A percentile compares a stretch with the other conserved stretches of the same genome.
Conservation (phyloP, 64 coral and sea anemone species). For the Astreopora myriophthalma region DNA sequence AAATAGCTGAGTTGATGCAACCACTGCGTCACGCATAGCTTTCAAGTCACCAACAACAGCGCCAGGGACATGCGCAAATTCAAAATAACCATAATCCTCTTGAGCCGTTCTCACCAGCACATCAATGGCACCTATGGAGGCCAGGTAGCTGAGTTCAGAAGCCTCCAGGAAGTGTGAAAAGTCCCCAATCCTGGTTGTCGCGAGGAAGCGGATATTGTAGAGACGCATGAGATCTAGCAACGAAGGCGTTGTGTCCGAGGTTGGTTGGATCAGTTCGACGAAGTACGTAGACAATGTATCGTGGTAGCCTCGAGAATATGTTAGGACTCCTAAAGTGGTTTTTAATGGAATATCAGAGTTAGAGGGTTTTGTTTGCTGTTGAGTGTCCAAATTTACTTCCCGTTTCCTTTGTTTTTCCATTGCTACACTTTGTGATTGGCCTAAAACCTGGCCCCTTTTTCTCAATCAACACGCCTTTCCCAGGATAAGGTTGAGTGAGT, state of each 20-base stretch:
- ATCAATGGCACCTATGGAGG: neutral
- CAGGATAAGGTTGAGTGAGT: no score
- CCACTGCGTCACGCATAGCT: constrained; percentile 52
- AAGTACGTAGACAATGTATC: constrained; percentile 80
- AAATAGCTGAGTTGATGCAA: constrained; percentile 37
- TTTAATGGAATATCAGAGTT: neutral
- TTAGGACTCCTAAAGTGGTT: constrained; percentile 40
- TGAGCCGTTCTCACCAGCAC: constrained; percentile 35
- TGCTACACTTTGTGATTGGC: no score
- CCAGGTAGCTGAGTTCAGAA: constrained; percentile 57
- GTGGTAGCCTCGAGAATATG: constrained; percentile 84
- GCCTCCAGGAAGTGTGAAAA: constrained; percentile 43
- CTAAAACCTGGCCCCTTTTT: no score
- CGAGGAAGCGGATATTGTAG: constrained; percentile 76
- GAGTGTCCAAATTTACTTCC: neutral
- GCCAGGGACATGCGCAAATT: constrained; percentile 72
- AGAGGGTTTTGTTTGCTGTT: neutral
- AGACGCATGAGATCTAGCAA: constrained; percentile 78
- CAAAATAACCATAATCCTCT: constrained; percentile 76
- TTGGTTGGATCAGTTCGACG: constrained; percentile 55
- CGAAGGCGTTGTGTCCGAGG: constrained; percentile 24
- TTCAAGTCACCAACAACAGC: constrained; percentile 69
- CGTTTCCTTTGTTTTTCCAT: no score
- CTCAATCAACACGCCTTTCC: no score
- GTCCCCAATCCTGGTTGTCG: constrained; percentile 16